Evolutionary conservation across 2,113 vertebrate genomes (phyloP).

Genomic region (Plectropomus leopardus): DNA sequence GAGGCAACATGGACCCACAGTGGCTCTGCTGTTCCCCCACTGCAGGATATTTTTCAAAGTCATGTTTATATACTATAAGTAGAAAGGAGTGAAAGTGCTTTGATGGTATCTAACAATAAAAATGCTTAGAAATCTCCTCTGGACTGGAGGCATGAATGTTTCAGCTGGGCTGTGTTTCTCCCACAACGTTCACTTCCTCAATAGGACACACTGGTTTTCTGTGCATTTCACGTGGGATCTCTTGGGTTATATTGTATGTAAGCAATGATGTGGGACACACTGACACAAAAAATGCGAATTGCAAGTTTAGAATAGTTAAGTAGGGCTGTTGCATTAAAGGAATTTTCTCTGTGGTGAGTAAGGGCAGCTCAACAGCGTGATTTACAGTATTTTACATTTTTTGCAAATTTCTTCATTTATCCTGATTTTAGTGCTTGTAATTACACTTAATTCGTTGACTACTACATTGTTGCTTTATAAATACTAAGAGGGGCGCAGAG

Average conservation of each 20-base stretch:
- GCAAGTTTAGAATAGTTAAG: constrained; percentile 16
- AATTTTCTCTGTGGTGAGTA: too few relatives aligned
- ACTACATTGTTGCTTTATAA: too few relatives aligned
- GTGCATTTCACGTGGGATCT: constrained; percentile 34
- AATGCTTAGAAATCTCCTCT: constrained; percentile 76
- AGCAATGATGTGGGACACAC: constrained; percentile 49
- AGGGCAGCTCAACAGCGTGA: too few relatives aligned
- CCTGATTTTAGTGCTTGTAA: too few relatives aligned
- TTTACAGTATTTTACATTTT: too few relatives aligned
- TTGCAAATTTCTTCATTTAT: too few relatives aligned
- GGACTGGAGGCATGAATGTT: constrained; percentile 59
- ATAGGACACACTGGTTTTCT: constrained; percentile 25
- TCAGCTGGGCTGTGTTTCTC: constrained; percentile 50
- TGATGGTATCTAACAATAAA: constrained; percentile 82
- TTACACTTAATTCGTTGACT: too few relatives aligned
- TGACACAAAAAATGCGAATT: constrained; percentile 39
- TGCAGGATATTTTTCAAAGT: constrained; percentile 84
- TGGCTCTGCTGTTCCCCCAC: constrained; percentile 74
- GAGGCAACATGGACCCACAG: constrained; percentile 80
- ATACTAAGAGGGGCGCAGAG: too few relatives aligned
- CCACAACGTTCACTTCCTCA: constrained; percentile 52
- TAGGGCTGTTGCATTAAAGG: too few relatives aligned
- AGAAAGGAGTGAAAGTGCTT: constrained; percentile 79
- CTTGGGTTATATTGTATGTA: constrained; percentile 53
- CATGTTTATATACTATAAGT: constrained; percentile 85